phyloP scores from a whole-genome alignment of 2,113 vertebrate species.

The Lates calcarifer region DNA sequence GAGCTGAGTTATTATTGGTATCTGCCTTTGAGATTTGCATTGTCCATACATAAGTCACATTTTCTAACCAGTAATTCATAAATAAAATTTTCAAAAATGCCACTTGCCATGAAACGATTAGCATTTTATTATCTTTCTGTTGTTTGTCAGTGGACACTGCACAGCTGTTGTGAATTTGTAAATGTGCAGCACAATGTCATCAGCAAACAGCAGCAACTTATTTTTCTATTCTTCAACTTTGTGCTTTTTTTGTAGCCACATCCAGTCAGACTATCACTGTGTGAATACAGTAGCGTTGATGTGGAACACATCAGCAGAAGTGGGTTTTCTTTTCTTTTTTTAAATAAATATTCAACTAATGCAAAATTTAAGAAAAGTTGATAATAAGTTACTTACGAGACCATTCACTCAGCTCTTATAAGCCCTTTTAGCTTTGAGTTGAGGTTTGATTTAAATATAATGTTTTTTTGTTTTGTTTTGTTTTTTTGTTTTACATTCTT shows the following conservation, averaged over 20 bases:
- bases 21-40: constrained; percentile 44
- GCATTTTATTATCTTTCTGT: constrained; percentile 20
- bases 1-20: constrained; percentile 9
- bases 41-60: constrained; percentile 20
- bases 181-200: constrained; percentile 26
- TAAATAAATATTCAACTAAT: constrained; percentile 25
- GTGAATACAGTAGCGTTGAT: constrained; percentile 61
- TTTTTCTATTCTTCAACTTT: constrained; percentile 48
- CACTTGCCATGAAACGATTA: constrained; percentile 12
- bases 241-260: constrained; percentile 59
- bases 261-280: constrained; percentile 74
- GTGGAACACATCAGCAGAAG: constrained; percentile 43
- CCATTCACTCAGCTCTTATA: constrained; percentile 34
- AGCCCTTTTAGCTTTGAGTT: constrained; percentile 26
- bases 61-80: constrained; percentile 26
- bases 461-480: neutral
- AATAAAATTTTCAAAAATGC: neutral
- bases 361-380: constrained; percentile 23
- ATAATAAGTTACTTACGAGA: constrained; percentile 4
- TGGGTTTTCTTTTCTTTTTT: constrained; percentile 1
- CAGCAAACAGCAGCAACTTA: constrained; percentile 42
- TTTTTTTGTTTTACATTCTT: no score
- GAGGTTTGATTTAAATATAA: constrained; percentile 24
- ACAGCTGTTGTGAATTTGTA: constrained; percentile 36
- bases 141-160: constrained; percentile 43